Evolutionary conservation across 1,140 invertebrate species (phyloP).

Genomic region (Ectropis grisescens): DNA sequence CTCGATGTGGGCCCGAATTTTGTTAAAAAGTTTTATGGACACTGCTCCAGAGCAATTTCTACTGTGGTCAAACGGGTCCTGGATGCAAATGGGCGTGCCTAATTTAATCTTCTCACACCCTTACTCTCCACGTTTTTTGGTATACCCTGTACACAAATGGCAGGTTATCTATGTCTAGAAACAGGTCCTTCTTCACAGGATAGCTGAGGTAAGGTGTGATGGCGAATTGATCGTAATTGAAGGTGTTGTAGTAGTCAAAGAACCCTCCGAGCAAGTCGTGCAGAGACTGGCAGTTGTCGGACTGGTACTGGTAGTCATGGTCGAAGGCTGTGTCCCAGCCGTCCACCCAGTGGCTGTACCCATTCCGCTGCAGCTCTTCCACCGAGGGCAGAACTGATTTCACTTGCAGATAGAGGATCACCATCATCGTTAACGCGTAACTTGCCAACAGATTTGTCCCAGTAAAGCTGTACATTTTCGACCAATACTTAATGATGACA

Average conservation of each 20-base stretch:
- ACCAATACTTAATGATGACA: slow-evolving; percentile 78
- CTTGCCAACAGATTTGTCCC: slow-evolving; percentile 67
- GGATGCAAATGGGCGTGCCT: slow-evolving; percentile 67
- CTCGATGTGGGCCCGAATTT: background rate
- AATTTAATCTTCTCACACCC: slow-evolving; percentile 37
- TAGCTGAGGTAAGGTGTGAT: slow-evolving; percentile 70
- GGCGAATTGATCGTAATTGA: slow-evolving; percentile 64
- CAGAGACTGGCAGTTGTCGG: slow-evolving; percentile 21
- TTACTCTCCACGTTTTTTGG: slow-evolving; percentile 33
- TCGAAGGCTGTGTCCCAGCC: slow-evolving; percentile 35
- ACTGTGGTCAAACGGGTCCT: slow-evolving; percentile 75
- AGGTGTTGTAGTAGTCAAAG: slow-evolving; percentile 72
- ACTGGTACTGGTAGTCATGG: slow-evolving; percentile 1
- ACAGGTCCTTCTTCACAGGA: slow-evolving; percentile 34
- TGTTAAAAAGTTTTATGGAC: background rate
- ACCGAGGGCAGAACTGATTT: slow-evolving; percentile 33
- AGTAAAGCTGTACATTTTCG: slow-evolving; percentile 68
- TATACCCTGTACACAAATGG: slow-evolving; percentile 58
- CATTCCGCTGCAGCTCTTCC: slow-evolving; percentile 17
- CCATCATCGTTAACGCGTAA: slow-evolving; percentile 72
- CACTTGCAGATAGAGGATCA: slow-evolving; percentile 76
- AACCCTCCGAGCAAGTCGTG: slow-evolving; percentile 70
- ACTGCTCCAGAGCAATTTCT: slow-evolving; percentile 65
- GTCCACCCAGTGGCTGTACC: slow-evolving; percentile 12
- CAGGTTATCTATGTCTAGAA: slow-evolving; percentile 53